Conservation (phyloP, 2,888 invertebrate species). For the Stenodema calcarata region DNA sequence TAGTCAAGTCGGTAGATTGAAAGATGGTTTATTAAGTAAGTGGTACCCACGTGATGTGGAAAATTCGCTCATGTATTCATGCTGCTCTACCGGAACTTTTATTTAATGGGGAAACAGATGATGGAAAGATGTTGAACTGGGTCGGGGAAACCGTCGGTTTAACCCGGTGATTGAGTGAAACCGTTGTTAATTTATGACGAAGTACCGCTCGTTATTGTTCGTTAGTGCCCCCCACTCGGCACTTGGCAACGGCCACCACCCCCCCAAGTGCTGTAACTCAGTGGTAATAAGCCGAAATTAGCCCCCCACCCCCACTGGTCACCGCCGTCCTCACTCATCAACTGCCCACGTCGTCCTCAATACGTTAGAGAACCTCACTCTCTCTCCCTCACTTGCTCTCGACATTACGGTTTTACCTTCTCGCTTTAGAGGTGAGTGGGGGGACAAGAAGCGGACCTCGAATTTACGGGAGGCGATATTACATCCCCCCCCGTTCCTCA, state of each 20-base stretch:
- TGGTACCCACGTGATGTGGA: too few species aligned
- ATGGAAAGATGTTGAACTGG: background rate
- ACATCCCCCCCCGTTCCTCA: background rate
- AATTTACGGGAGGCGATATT: slow-evolving; percentile 28
- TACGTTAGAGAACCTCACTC: background rate
- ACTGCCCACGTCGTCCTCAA: background rate
- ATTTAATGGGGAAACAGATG: background rate
- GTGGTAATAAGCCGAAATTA: slow-evolving; percentile 24
- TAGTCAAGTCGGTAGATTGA: too few species aligned
- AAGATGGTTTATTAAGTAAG: too few species aligned
- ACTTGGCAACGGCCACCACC: background rate
- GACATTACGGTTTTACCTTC: background rate
- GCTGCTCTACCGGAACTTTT: too few species aligned
- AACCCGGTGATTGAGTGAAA: background rate
- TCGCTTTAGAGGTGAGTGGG: background rate
- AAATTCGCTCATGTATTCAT: too few species aligned
- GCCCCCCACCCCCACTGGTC: background rate
- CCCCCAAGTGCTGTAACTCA: background rate
- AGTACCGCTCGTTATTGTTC: slow-evolving; percentile 24
- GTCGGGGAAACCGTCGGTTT: background rate
- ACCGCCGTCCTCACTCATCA: background rate
- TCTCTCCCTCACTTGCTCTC: background rate
- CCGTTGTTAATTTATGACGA: slow-evolving; percentile 11
- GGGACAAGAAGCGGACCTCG: slow-evolving; percentile 22
- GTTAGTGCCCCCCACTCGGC: background rate